phyloP scores from a whole-genome alignment of 2,888 invertebrate genomes.

The Cloeon dipterum region DNA sequence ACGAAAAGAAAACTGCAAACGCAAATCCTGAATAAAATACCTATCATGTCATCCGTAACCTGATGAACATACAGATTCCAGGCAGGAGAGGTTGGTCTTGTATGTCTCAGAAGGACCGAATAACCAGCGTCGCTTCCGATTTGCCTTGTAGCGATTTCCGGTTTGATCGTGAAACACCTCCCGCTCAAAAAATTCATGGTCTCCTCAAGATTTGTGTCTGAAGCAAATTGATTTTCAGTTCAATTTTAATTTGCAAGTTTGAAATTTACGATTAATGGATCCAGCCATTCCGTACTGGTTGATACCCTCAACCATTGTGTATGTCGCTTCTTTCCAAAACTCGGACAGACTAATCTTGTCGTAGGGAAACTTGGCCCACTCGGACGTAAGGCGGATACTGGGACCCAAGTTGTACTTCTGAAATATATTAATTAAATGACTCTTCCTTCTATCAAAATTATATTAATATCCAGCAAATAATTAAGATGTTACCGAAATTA shows the following conservation, averaged over 20 bases:
- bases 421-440: not conserved
- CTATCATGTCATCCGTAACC: constrained; percentile 24
- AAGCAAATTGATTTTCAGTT: no score
- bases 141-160: constrained; percentile 18
- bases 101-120: constrained; percentile 30
- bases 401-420: constrained; percentile 26
- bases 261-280: not conserved
- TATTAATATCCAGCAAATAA: not conserved
- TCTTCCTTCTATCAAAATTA: not conserved
- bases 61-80: constrained; percentile 38
- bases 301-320: constrained; percentile 27
- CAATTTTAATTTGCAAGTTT: no score
- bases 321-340: constrained; percentile 36
- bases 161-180: constrained; percentile 33
- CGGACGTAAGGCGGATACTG: constrained; percentile 26
- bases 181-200: constrained; percentile 29
- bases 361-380: constrained; percentile 34
- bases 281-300: constrained; percentile 28
- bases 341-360: constrained; percentile 25
- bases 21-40: no score
- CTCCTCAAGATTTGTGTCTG: constrained; percentile 26
- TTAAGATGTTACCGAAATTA: not conserved
- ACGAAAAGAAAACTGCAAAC: no score
- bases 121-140: constrained; percentile 28
- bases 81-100: constrained; percentile 18